Evolutionary conservation across 2,797 vertebrate genomes (phyloP).

Genomic region (Acipenser ruthenus): DNA sequence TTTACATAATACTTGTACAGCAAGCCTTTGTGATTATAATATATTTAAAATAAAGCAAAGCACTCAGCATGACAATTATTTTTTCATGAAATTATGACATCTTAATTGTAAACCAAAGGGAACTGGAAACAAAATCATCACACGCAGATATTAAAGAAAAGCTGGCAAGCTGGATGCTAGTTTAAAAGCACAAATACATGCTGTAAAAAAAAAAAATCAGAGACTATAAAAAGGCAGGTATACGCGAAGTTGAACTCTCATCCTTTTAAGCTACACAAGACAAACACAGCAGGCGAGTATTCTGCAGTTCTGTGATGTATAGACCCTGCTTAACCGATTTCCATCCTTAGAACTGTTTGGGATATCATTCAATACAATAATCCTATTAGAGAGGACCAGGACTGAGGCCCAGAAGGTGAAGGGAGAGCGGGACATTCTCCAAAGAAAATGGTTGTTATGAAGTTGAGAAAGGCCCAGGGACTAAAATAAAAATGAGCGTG

Average conservation of each 20-base stretch:
- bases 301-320: too few relatives aligned
- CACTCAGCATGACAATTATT: slow-evolving; percentile 28
- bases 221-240: background rate
- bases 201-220: background rate
- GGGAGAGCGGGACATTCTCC: too few relatives aligned
- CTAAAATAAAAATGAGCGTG: too few relatives aligned
- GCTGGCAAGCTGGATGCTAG: background rate
- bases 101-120: slow-evolving; percentile 38
- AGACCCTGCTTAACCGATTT: too few relatives aligned
- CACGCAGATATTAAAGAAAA: background rate
- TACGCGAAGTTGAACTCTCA: slow-evolving; percentile 30
- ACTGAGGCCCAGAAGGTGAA: too few relatives aligned
- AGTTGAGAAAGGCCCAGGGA: too few relatives aligned
- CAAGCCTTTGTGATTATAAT: slow-evolving; percentile 31
- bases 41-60: slow-evolving; percentile 19
- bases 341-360: too few relatives aligned
- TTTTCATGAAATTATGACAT: slow-evolving; percentile 45
- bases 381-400: too few relatives aligned
- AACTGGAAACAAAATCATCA: slow-evolving; percentile 44
- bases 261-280: slow-evolving; percentile 46
- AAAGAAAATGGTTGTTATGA: too few relatives aligned
- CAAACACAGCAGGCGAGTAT: slow-evolving; percentile 21
- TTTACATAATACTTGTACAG: slow-evolving; percentile 43
- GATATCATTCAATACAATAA: too few relatives aligned
- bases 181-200: background rate